Percentiles rank a stretch among this genome's conserved stretches.
Evolutionary conservation across 2,888 invertebrate species (phyloP).

Genomic region (Polyommatus iphigenia): DNA sequence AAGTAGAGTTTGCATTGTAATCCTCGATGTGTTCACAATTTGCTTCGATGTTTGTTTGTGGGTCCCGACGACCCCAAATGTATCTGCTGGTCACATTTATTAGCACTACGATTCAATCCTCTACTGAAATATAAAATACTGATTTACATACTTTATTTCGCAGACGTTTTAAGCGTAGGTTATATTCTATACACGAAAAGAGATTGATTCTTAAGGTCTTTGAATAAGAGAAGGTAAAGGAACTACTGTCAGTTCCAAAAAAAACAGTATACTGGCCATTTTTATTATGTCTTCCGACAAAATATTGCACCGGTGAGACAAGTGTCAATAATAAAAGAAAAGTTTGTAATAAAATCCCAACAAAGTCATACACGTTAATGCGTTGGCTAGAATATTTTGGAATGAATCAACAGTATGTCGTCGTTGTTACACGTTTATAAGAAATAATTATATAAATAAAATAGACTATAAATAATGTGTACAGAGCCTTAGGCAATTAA

Average conservation of each 20-base stretch:
- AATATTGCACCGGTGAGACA: too few relatives aligned
- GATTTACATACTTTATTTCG: not conserved
- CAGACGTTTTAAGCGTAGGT: not conserved
- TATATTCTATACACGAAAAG: not conserved
- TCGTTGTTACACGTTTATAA: too few relatives aligned
- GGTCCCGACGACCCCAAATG: slow-evolving; percentile 26
- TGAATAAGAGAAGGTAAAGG: not conserved
- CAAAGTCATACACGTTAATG: too few relatives aligned
- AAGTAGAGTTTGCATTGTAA: slow-evolving; percentile 27
- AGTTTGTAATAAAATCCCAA: too few relatives aligned
- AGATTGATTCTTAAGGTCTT: not conserved
- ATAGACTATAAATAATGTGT: not conserved
- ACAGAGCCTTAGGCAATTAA: slow-evolving; percentile 26
- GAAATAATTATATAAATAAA: not conserved
- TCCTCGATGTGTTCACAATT: slow-evolving; percentile 31
- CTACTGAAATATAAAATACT: not conserved
- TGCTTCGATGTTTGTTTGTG: slow-evolving; percentile 33
- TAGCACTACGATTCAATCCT: slow-evolving; percentile 29
- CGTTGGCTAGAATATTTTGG: too few relatives aligned
- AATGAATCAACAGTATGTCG: too few relatives aligned
- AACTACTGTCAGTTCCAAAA: too few relatives aligned
- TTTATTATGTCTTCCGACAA: too few relatives aligned
- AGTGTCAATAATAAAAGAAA: too few relatives aligned
- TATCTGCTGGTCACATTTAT: slow-evolving; percentile 30
- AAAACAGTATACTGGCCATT: too few relatives aligned